A percentile compares a stretch with the other conserved stretches of the same genome.
phyloP scores from a whole-genome alignment of 2,113 vertebrate genomes.

The Noturus placidus region DNA sequence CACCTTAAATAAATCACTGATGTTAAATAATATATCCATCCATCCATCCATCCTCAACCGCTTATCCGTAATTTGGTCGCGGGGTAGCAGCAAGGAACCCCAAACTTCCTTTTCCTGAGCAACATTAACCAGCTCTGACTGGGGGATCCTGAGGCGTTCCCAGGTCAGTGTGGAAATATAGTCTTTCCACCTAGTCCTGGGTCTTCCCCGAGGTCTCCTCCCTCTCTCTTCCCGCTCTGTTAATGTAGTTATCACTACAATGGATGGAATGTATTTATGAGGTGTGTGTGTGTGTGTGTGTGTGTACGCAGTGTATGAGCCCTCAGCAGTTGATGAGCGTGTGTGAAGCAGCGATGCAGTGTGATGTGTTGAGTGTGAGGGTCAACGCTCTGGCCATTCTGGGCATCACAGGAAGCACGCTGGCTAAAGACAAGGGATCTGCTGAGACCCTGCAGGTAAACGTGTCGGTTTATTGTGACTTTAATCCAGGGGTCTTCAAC shows the following conservation, averaged over 20 bases:
- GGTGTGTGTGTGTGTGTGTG: background rate
- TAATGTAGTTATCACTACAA: background rate
- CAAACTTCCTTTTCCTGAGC: no score
- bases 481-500: no score
- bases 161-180: no score
- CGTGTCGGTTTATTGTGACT: background rate
- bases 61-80: no score
- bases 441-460: conserved; percentile 86
- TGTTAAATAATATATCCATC: no score
- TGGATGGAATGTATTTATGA: background rate
- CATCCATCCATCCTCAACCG: no score
- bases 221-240: background rate
- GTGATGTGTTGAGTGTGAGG: conserved; percentile 78
- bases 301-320: conserved; percentile 79
- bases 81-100: no score
- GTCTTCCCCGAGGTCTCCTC: no score
- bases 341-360: conserved; percentile 80
- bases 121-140: no score
- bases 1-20: background rate
- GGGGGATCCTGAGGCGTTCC: no score
- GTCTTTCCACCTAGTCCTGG: no score
- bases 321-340: conserved; percentile 87
- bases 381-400: conserved; percentile 91
- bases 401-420: conserved; percentile 89
- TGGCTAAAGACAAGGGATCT: conserved; percentile 82